Percentiles rank a stretch among this genome's conserved stretches.
These are phyloP conservation scores for Crotalus helleri DNA, from an alignment of 2,113 vertebrate genomes.

Conservation along the genomic window DNA sequence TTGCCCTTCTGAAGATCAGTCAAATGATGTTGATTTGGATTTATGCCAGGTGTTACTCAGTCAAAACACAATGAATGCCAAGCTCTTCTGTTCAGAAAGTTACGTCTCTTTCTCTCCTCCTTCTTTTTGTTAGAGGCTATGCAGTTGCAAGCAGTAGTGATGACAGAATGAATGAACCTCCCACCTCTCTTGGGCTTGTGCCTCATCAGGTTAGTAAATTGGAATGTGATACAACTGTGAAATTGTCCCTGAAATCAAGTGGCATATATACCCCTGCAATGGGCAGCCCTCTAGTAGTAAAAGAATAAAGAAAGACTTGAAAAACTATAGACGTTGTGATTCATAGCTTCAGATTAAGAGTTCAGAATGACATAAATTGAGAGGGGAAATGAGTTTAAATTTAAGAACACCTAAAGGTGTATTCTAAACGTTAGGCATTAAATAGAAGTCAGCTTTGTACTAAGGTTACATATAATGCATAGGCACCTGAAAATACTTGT, in stretches of 20 bases:
- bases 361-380: not conserved
- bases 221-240: not conserved
- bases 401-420: not conserved
- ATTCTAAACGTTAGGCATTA: not conserved
- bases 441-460: not conserved
- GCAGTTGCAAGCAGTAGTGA: conserved; percentile 97
- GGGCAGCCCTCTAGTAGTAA: not conserved
- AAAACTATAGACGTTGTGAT: not conserved
- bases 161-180: conserved; percentile 97
- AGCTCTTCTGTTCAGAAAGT: not conserved
- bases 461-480: not conserved
- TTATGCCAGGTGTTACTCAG: not conserved
- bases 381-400: not conserved
- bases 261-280: not conserved
- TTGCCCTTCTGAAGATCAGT: not conserved
- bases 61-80: not conserved
- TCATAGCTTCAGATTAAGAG: not conserved
- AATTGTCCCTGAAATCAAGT: not conserved
- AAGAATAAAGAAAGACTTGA: not conserved
- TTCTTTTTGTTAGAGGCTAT: conserved; percentile 81
- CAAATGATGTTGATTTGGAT: not conserved
- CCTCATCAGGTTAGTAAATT: conserved; percentile 89
- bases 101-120: conserved; percentile 36
- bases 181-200: conserved; percentile 92
- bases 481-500: not conserved